Conservation (phyloP, 2,797 vertebrate species). For the Nyctalus aviator region DNA sequence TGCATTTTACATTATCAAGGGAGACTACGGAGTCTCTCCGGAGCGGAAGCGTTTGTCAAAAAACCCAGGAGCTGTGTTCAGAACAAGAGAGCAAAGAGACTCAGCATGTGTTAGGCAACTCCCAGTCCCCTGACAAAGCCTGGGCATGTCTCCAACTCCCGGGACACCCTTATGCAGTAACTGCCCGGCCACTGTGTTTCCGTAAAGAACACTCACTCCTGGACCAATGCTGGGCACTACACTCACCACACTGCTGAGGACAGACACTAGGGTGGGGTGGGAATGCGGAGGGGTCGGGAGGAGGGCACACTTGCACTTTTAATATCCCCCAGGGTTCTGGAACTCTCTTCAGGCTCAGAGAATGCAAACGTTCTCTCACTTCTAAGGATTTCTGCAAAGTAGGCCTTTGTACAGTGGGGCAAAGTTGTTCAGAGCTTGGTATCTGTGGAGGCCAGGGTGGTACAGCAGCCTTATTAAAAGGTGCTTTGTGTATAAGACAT, state of each 20-base stretch:
- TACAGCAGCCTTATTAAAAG: constrained; percentile 10
- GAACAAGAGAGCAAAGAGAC: not conserved
- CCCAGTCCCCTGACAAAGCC: not conserved
- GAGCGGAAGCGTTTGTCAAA: constrained; percentile 8
- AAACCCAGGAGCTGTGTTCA: constrained; percentile 1
- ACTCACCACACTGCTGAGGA: not conserved
- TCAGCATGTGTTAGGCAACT: constrained; percentile 18
- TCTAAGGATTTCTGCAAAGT: not conserved
- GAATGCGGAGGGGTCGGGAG: not conserved
- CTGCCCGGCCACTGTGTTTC: not conserved
- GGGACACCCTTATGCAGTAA: not conserved
- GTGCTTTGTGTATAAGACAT: not conserved
- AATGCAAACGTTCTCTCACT: not conserved
- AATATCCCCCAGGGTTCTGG: not conserved
- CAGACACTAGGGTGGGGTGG: not conserved
- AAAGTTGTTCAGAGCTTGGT: not conserved
- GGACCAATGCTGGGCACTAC: not conserved
- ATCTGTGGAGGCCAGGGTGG: not conserved
- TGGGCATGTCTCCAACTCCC: not conserved
- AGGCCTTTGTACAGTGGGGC: not conserved
- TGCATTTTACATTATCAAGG: not conserved
- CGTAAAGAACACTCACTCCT: not conserved
- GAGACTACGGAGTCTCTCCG: not conserved
- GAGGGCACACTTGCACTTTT: too few relatives aligned
- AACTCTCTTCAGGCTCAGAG: not conserved